Evolutionary conservation across 2,888 invertebrate genomes (phyloP).

Genomic region (Hydrotaea diabolus): DNA sequence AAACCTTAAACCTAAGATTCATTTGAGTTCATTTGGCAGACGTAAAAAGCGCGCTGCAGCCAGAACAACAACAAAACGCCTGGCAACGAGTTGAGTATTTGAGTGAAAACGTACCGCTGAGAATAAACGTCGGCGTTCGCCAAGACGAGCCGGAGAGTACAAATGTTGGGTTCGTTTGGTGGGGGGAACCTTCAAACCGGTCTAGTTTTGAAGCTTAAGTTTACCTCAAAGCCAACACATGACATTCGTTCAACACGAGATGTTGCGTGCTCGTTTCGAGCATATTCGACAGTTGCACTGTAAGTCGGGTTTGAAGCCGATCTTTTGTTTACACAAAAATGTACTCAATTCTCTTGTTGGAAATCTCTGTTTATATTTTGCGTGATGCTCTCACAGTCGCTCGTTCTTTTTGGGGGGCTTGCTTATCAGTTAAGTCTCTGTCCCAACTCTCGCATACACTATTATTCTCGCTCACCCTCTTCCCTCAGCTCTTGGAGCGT

Average conservation of each 20-base stretch:
- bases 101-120: slow-evolving; percentile 20
- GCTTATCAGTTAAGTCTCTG: slow-evolving; percentile 50
- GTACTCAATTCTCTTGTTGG: slow-evolving; percentile 21
- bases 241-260: slow-evolving; percentile 27
- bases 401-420: slow-evolving; percentile 43
- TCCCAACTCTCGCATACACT: neutral
- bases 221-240: slow-evolving; percentile 62
- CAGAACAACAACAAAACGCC: slow-evolving; percentile 16
- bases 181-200: slow-evolving; percentile 44
- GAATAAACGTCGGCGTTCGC: neutral
- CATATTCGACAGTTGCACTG: slow-evolving; percentile 38
- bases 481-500: slow-evolving; percentile 3
- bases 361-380: slow-evolving; percentile 66
- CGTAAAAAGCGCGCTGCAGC: slow-evolving; percentile 46
- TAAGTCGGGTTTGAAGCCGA: neutral
- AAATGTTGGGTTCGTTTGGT: slow-evolving; percentile 41
- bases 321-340: slow-evolving; percentile 38
- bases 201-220: slow-evolving; percentile 66
- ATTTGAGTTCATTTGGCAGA: slow-evolving; percentile 59
- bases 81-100: neutral
- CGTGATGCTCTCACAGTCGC: slow-evolving; percentile 10
- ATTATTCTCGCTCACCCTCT: slow-evolving; percentile 8
- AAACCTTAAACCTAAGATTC: slow-evolving; percentile 68
- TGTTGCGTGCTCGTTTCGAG: slow-evolving; percentile 67
- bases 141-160: slow-evolving; percentile 46